These are phyloP conservation scores for Agrotis clavis DNA, from an alignment of 2,888 invertebrate genomes.

Conservation along the genomic window DNA sequence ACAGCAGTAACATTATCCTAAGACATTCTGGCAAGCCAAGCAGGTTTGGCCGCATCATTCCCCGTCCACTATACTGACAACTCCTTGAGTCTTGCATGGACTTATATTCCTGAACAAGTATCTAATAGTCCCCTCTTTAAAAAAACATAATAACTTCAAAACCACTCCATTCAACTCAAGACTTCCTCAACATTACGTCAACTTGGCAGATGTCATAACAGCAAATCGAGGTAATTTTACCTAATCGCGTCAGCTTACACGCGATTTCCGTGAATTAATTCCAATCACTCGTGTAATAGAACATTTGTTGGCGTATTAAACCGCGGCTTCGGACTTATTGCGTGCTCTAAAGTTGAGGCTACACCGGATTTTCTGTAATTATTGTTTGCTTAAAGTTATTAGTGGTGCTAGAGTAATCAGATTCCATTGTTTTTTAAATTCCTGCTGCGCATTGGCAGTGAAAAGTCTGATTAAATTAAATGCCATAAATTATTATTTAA, in stretches of 20 bases:
- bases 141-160: not conserved
- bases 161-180: not conserved
- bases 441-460: too few relatives aligned
- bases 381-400: too few relatives aligned
- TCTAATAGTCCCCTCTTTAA: not conserved
- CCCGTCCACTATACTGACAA: too few relatives aligned
- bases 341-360: not conserved
- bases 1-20: too few relatives aligned
- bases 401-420: too few relatives aligned
- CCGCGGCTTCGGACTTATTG: slow-evolving; percentile 10
- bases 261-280: slow-evolving; percentile 49
- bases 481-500: too few relatives aligned
- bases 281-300: slow-evolving; percentile 55
- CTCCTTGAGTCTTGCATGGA: too few relatives aligned
- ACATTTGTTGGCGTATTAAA: slow-evolving; percentile 46
- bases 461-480: too few relatives aligned
- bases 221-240: slow-evolving; percentile 37
- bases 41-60: too few relatives aligned
- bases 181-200: slow-evolving; percentile 15
- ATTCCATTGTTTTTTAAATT: too few relatives aligned
- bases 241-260: slow-evolving; percentile 44
- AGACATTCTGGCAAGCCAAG: too few relatives aligned
- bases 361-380: not conserved
- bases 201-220: slow-evolving; percentile 38
- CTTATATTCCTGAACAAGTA: too few relatives aligned